phyloP scores from a whole-genome alignment of 2,888 invertebrate genomes.

The Falcaria lacertinaria region DNA sequence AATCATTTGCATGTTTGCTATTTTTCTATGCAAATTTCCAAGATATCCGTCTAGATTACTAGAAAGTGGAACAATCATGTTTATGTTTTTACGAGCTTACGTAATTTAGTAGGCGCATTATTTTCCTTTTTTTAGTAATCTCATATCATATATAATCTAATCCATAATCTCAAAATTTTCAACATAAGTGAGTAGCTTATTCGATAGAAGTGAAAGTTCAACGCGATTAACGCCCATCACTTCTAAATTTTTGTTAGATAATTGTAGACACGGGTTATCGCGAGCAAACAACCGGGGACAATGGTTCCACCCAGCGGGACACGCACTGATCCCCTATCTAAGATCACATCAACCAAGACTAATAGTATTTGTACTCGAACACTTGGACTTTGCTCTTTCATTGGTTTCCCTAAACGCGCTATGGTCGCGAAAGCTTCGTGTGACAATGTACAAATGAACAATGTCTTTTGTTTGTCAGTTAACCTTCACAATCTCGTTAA shows the following conservation, averaged over 20 bases:
- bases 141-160: not conserved
- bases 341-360: constrained; percentile 36
- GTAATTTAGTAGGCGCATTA: not conserved
- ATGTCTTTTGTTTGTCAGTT: constrained; percentile 60
- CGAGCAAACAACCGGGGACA: constrained; percentile 27
- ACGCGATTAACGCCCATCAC: constrained; percentile 39
- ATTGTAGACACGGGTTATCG: constrained; percentile 32
- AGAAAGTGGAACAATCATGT: constrained; percentile 6
- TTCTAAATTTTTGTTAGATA: constrained; percentile 36
- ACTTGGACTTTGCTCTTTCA: constrained; percentile 25
- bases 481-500: constrained; percentile 27
- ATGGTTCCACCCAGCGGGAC: constrained; percentile 30
- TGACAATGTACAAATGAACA: constrained; percentile 63
- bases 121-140: not conserved
- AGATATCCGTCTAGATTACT: constrained; percentile 5
- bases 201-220: constrained; percentile 34
- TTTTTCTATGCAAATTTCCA: constrained; percentile 13
- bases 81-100: constrained; percentile 2
- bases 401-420: constrained; percentile 27
- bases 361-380: constrained; percentile 21
- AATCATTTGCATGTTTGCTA: not conserved
- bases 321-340: constrained; percentile 29
- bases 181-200: constrained; percentile 16
- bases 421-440: constrained; percentile 5
- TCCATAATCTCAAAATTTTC: not conserved